Evolutionary conservation across 1,140 invertebrate species (phyloP).

Genomic region (Drosophila hydei): DNA sequence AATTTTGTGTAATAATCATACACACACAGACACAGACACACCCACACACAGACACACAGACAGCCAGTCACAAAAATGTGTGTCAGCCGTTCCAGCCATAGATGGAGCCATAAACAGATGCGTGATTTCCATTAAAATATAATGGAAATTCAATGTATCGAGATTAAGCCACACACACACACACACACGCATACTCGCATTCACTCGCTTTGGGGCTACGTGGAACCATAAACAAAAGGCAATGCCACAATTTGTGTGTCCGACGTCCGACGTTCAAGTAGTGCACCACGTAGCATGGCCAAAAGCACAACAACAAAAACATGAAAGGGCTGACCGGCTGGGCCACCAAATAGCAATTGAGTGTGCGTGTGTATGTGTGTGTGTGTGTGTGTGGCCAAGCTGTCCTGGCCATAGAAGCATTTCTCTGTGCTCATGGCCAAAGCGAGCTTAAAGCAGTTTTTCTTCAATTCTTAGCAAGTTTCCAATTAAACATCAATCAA

Average conservation of each 20-base stretch:
- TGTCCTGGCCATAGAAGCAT: conserved; percentile 30
- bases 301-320: conserved; percentile 1
- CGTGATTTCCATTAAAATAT: conserved; percentile 69
- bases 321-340: conserved; percentile 33
- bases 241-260: conserved; percentile 49
- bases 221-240: conserved; percentile 61
- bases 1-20: conserved; percentile 35
- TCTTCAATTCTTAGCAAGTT: conserved; percentile 11
- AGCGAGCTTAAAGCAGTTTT: conserved; percentile 22
- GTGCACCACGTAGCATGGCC: conserved; percentile 46
- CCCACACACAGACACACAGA: too few relatives aligned
- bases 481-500: background rate
- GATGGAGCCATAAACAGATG: conserved; percentile 63
- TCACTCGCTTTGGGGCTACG: conserved; percentile 40
- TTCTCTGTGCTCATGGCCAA: conserved; percentile 30
- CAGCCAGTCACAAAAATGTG: conserved; percentile 26
- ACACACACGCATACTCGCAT: background rate
- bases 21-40: too few relatives aligned
- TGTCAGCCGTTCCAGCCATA: conserved; percentile 38
- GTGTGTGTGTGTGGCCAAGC: background rate
- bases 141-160: conserved; percentile 69
- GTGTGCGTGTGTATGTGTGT: background rate
- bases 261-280: conserved; percentile 24
- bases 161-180: conserved; percentile 45
- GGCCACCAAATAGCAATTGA: conserved; percentile 23